phyloP scores from a whole-genome alignment of 2,888 invertebrate genomes.

The Drosophila dives region DNA sequence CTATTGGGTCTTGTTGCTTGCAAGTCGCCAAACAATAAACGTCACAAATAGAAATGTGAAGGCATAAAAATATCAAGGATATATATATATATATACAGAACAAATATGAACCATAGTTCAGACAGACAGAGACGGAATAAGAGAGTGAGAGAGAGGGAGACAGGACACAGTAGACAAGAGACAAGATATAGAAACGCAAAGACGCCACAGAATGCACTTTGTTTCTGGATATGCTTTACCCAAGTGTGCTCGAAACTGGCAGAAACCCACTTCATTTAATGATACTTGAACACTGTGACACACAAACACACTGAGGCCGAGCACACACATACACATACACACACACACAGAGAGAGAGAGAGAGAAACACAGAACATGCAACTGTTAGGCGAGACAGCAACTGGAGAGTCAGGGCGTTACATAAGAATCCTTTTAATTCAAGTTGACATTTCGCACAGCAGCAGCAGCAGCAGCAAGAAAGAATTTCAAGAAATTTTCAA shows the following conservation, averaged over 20 bases:
- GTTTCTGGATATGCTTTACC: conserved; percentile 84
- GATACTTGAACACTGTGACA: conserved; percentile 83
- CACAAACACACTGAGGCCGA: conserved; percentile 77
- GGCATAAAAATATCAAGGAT: conserved; percentile 81
- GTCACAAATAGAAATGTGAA: conserved; percentile 73
- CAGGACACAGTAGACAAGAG: conserved; percentile 14
- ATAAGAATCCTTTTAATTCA: conserved; percentile 83
- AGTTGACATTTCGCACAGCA: conserved; percentile 81
- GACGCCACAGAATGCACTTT: conserved; percentile 83
- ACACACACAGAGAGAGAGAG: conserved; percentile 7
- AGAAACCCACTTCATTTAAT: conserved; percentile 84
- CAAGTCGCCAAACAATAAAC: conserved; percentile 76
- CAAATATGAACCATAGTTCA: conserved; percentile 43
- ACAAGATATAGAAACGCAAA: conserved; percentile 65
- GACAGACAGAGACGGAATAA: conserved; percentile 10
- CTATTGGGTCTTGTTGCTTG: conserved; percentile 72
- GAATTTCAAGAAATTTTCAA: conserved; percentile 81
- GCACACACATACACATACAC: conserved; percentile 40
- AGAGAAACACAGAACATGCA: conserved; percentile 14
- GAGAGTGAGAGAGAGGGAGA: conserved; percentile 15
- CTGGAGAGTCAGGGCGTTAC: conserved; percentile 67
- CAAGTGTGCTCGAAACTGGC: conserved; percentile 83
- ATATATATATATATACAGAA: conserved; percentile 40
- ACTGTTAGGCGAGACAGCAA: conserved; percentile 48
- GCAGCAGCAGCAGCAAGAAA: conserved; percentile 48